Percentiles rank a stretch among this genome's conserved stretches.
Conservation (phyloP, 2,113 vertebrate genomes). For the Aspiorhynchus laticeps region DNA sequence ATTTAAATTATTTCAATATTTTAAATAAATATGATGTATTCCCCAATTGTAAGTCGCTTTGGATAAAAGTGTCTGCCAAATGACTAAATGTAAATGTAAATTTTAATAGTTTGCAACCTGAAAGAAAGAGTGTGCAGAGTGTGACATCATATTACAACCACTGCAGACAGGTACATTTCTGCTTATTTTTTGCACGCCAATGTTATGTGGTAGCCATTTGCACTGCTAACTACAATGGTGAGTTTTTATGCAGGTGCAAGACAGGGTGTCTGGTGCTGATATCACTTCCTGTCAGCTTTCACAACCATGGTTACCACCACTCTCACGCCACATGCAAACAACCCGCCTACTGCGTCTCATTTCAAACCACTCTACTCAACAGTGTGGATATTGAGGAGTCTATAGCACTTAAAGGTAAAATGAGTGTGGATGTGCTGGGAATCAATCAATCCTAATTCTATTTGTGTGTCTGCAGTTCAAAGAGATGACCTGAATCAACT, state of each 20-base stretch:
- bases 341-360: neutral
- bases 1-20: too few relatives aligned
- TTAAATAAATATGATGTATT: too few relatives aligned
- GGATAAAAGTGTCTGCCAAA: too few relatives aligned
- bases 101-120: too few relatives aligned
- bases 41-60: too few relatives aligned
- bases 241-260: neutral
- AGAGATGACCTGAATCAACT: neutral
- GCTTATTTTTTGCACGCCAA: neutral
- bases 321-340: neutral
- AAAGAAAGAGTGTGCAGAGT: too few relatives aligned
- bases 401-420: constrained; percentile 34
- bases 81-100: too few relatives aligned
- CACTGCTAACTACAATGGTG: neutral
- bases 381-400: neutral
- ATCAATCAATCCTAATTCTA: constrained; percentile 27
- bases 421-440: neutral
- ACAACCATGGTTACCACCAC: neutral
- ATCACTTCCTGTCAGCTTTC: constrained; percentile 40
- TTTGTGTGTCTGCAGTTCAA: constrained; percentile 7
- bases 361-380: constrained; percentile 25
- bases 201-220: neutral
- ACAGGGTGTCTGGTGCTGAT: constrained; percentile 23
- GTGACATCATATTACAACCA: neutral
- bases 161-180: neutral